phyloP scores from a whole-genome alignment of 2,888 invertebrate genomes.

The Ceratothoa steindachneri region DNA sequence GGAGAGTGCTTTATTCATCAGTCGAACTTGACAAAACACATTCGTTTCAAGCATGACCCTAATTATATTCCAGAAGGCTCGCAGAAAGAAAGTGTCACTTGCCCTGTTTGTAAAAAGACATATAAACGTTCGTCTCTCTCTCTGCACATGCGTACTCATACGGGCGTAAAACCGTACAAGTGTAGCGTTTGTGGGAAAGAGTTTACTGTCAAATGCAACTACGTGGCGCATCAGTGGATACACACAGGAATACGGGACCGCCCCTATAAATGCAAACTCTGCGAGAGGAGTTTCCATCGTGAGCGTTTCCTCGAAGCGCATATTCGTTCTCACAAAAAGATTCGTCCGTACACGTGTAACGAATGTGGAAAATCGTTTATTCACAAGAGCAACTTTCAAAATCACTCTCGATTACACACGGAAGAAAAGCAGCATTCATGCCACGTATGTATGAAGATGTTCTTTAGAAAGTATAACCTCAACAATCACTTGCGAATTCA shows the following conservation, averaged over 20 bases:
- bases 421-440: slow-evolving; percentile 73
- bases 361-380: slow-evolving; percentile 85
- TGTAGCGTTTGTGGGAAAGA: slow-evolving; percentile 79
- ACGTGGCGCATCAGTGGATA: slow-evolving; percentile 83
- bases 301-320: slow-evolving; percentile 75
- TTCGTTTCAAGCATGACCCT: slow-evolving; percentile 73
- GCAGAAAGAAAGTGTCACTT: slow-evolving; percentile 54
- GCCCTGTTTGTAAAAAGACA: slow-evolving; percentile 72
- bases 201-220: slow-evolving; percentile 85
- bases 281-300: slow-evolving; percentile 78
- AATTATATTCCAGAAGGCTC: slow-evolving; percentile 58
- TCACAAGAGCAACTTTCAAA: slow-evolving; percentile 78
- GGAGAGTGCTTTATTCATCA: slow-evolving; percentile 80
- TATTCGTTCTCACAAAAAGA: slow-evolving; percentile 78
- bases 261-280: slow-evolving; percentile 77
- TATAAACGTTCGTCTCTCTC: slow-evolving; percentile 75
- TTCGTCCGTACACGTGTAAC: slow-evolving; percentile 81
- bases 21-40: slow-evolving; percentile 76
- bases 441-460: slow-evolving; percentile 72
- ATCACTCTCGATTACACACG: slow-evolving; percentile 80
- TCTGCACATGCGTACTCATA: slow-evolving; percentile 69
- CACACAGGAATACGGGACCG: slow-evolving; percentile 77
- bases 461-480: slow-evolving; percentile 80
- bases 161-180: slow-evolving; percentile 68
- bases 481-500: slow-evolving; percentile 83